A percentile compares a stretch with the other conserved stretches of the same genome.
Conservation (phyloP, 2,113 vertebrate genomes). For the Martes martes region DNA sequence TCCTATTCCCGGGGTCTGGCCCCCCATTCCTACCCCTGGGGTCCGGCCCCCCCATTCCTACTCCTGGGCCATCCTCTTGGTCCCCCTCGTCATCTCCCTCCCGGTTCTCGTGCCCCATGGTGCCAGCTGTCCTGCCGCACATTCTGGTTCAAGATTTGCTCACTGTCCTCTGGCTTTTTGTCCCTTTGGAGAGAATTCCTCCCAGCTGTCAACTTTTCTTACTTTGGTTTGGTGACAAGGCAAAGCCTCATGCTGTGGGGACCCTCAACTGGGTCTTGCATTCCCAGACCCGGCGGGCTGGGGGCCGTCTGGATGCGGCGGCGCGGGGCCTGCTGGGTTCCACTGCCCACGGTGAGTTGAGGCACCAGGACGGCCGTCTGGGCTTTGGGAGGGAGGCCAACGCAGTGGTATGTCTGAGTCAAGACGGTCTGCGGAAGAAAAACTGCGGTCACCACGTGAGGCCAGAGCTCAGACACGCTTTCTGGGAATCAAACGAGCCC, state of each 20-base stretch:
- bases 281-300: fast-evolving
- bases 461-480: not conserved
- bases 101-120: fast-evolving
- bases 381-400: fast-evolving
- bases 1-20: no score
- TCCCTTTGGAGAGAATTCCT: not conserved
- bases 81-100: fast-evolving
- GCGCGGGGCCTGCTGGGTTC: not conserved
- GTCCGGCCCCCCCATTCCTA: no score
- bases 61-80: fast-evolving
- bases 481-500: not conserved
- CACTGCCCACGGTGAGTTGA: fast-evolving
- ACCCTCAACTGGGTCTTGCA: fast-evolving
- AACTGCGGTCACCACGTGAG: fast-evolving
- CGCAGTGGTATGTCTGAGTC: fast-evolving
- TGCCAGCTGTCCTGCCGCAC: not conserved
- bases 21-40: no score
- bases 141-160: not conserved
- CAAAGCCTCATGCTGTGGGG: not conserved
- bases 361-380: fast-evolving
- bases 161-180: fast-evolving
- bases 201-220: no score
- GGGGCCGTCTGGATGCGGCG: fast-evolving
- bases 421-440: fast-evolving
- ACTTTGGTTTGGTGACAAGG: no score